These are phyloP conservation scores for Ophioninae sp. DNA, from an alignment of 2,888 invertebrate species.

Conservation along the genomic window DNA sequence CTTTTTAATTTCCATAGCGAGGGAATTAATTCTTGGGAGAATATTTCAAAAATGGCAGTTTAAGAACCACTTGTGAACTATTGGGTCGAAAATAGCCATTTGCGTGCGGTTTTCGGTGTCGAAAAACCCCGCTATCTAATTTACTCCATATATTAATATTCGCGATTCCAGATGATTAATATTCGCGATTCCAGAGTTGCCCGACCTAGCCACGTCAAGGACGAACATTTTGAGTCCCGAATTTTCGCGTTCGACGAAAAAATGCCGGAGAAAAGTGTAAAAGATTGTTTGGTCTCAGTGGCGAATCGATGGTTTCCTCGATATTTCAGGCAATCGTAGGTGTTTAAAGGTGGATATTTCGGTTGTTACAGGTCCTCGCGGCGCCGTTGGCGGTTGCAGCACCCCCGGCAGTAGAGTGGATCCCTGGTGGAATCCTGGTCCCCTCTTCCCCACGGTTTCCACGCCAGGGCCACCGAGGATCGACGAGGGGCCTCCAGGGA, in stretches of 20 bases:
- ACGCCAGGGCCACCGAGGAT: conserved; percentile 77
- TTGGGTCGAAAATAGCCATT: no score
- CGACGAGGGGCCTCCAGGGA: conserved; percentile 76
- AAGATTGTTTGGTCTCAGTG: not conserved
- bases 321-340: not conserved
- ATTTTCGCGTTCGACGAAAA: no score
- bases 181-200: not conserved
- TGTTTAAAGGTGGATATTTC: conserved; percentile 54
- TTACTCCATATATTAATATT: no score
- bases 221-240: not conserved
- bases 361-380: conserved; percentile 78
- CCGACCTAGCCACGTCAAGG: not conserved
- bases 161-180: not conserved
- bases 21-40: no score
- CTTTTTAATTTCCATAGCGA: no score
- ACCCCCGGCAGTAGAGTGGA: conserved; percentile 80
- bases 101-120: no score
- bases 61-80: no score
- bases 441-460: conserved; percentile 75
- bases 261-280: no score
- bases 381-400: conserved; percentile 80
- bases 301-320: not conserved
- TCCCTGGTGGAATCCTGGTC: conserved; percentile 79
- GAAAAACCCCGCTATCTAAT: no score
- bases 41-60: no score